Percentiles rank a stretch among this genome's conserved stretches.
These are phyloP conservation scores for Percopsis transmontana DNA, from an alignment of 2,113 vertebrate genomes.

Conservation along the genomic window DNA sequence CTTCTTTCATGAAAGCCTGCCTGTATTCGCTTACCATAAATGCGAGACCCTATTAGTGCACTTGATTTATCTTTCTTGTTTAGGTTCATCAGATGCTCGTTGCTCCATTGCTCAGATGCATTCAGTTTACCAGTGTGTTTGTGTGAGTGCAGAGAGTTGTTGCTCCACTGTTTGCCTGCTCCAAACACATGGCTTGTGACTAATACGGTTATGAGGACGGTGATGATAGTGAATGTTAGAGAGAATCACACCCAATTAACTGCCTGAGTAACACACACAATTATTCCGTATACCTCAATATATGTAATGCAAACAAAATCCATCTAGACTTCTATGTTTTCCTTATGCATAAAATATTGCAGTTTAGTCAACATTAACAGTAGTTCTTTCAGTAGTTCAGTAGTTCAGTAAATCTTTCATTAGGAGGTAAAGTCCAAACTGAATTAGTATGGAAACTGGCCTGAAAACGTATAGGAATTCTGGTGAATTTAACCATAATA, in stretches of 20 bases:
- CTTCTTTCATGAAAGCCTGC: slow-evolving; percentile 9
- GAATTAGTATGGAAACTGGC: too few species aligned
- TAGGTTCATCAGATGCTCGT: background rate
- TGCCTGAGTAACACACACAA: background rate
- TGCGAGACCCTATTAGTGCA: background rate
- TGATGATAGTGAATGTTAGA: background rate
- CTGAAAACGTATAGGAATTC: too few species aligned
- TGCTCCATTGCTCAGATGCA: background rate
- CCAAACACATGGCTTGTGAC: slow-evolving; percentile 9
- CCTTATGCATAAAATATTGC: background rate
- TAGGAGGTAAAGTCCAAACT: too few species aligned
- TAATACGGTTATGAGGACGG: slow-evolving; percentile 6
- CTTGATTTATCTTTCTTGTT: background rate
- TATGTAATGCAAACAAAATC: background rate
- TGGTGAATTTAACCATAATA: background rate
- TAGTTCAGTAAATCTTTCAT: too few species aligned
- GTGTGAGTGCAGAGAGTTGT: slow-evolving; percentile 4
- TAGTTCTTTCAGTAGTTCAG: too few species aligned
- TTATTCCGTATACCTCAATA: background rate
- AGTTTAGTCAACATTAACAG: background rate
- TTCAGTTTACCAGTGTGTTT: slow-evolving; percentile 7
- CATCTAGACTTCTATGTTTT: background rate
- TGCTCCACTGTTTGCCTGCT: slow-evolving; percentile 31
- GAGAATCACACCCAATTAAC: slow-evolving; percentile 23
- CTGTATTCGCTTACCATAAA: slow-evolving; percentile 36